Evolutionary conservation across 2,797 vertebrate species (phyloP), one percentile per base, ranked within the genome.

Genomic region (Neoniphon sammara): DNA sequence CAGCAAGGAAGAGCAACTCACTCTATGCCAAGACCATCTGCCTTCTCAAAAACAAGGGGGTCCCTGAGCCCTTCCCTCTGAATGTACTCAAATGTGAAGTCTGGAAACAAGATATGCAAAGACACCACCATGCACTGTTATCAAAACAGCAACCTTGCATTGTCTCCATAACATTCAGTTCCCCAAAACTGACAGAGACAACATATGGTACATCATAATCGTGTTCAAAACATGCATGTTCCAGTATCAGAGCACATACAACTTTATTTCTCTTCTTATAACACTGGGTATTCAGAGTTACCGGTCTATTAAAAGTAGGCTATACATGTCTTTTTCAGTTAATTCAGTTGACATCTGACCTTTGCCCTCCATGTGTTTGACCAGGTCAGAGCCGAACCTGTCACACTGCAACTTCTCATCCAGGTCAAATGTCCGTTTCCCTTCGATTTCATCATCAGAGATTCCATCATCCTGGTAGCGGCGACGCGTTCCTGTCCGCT

Each of bases 371-470:
- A 99, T 98, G 89, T 95, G 94, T 85, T 95, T 96, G 83, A 99
- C 94, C 36, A 99, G 94, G 42, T 96, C 93, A n/a, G 94, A 95
- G 83, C 93, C 94, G 61, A 97, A 99, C 85, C 95, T 94, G 77
- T 90, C 86, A 75, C 95, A 95, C 20, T 92, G 88, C 75, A 99
- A 94, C 86, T 99, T 99, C 73, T 99, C 97, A 49, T 99, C 95
- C 31, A 99, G 91, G 88, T 99, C 96, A 84, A 99, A 99, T 0
- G 93, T 97, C 67, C 97, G 94, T 85, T 98, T 99, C 20, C 98
- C 98, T 85, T 99, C 98, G 20, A 99, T 99, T 91, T 99, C 98
- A 72, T 99, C 98, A 15, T 99, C 98, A 0, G 98, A 99, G 85
- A 99, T 98, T 36, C 97, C 97, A 47, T 99, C 98, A 0, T 99